Evolutionary conservation across 2,797 vertebrate genomes (phyloP).

Genomic region (Anas bahamensis): DNA sequence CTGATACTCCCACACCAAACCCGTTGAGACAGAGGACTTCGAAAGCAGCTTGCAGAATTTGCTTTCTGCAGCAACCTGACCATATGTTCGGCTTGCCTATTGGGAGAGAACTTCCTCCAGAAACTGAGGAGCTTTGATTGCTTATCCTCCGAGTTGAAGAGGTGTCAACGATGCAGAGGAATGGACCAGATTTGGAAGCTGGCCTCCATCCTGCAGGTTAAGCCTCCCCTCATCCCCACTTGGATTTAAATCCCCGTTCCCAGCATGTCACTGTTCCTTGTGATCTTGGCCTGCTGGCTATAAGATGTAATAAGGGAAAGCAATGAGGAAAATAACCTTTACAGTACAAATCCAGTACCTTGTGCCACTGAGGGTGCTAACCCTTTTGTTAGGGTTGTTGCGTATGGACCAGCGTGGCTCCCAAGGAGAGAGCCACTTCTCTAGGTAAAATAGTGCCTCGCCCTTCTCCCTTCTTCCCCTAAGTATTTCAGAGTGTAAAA

Average conservation of each 20-base stretch:
- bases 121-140: conserved; percentile 19
- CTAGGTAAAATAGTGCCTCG: conserved; percentile 51
- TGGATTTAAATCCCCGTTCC: conserved; percentile 27
- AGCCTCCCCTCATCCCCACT: not conserved
- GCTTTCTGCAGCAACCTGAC: conserved; percentile 7
- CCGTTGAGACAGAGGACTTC: not conserved
- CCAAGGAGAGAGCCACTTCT: conserved; percentile 18
- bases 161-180: not conserved
- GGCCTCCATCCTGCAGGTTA: not conserved
- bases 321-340: not conserved
- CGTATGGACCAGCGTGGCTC: not conserved
- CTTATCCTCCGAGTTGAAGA: not conserved
- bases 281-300: not conserved
- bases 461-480: not conserved
- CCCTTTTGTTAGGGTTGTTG: not conserved
- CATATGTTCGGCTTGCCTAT: conserved; percentile 4
- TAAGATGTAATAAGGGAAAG: not conserved
- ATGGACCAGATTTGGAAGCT: not conserved
- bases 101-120: conserved; percentile 9
- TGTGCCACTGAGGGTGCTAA: conserved; percentile 5
- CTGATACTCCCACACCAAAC: not conserved
- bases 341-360: conserved; percentile 15
- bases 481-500: conserved; percentile 51
- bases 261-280: not conserved
- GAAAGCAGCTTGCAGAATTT: conserved; percentile 2